Percentiles rank a stretch among this genome's conserved stretches.
phyloP scores from a whole-genome alignment of 2,888 invertebrate species.

The Aromia moschata region DNA sequence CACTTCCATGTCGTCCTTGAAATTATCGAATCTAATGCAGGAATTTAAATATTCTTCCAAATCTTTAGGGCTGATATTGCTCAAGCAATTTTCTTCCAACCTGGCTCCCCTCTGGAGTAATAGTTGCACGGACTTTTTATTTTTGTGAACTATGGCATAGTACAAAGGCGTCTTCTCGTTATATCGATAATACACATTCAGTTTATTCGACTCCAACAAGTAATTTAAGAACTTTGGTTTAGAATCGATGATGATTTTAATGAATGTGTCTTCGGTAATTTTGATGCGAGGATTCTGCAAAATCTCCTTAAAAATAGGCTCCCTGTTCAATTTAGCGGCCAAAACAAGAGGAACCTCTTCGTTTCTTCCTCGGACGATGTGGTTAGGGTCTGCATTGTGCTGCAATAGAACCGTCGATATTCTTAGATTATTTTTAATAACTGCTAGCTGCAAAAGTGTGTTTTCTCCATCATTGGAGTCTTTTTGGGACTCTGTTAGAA shows the following conservation, averaged over 20 bases:
- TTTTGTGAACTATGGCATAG: constrained; percentile 15
- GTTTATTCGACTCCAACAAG: constrained; percentile 5
- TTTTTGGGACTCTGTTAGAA: neutral
- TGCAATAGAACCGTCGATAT: constrained; percentile 2
- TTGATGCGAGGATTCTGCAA: neutral
- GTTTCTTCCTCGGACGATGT: constrained; percentile 10
- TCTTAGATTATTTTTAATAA: constrained; percentile 13
- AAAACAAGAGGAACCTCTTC: constrained; percentile 16
- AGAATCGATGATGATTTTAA: neutral
- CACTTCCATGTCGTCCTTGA: constrained; percentile 8
- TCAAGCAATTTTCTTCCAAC: neutral
- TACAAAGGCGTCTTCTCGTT: constrained; percentile 13
- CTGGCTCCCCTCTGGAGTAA: constrained; percentile 1
- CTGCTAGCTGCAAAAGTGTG: constrained; percentile 16
- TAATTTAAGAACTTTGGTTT: constrained; percentile 14
- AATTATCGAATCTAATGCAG: constrained; percentile 15
- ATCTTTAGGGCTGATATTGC: constrained; percentile 12
- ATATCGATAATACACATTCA: constrained; percentile 4
- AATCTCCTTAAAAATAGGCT: constrained; percentile 10
- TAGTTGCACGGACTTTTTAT: constrained; percentile 14
- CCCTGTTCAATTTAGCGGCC: constrained; percentile 11
- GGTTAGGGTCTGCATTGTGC: constrained; percentile 7
- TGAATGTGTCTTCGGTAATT: constrained; percentile 1
- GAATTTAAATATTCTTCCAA: constrained; percentile 21
- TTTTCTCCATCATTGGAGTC: constrained; percentile 16